Evolutionary conservation across 2,113 vertebrate genomes (phyloP), one percentile per base, ranked within the genome.

Genomic region (Choloepus hoffmanni): DNA sequence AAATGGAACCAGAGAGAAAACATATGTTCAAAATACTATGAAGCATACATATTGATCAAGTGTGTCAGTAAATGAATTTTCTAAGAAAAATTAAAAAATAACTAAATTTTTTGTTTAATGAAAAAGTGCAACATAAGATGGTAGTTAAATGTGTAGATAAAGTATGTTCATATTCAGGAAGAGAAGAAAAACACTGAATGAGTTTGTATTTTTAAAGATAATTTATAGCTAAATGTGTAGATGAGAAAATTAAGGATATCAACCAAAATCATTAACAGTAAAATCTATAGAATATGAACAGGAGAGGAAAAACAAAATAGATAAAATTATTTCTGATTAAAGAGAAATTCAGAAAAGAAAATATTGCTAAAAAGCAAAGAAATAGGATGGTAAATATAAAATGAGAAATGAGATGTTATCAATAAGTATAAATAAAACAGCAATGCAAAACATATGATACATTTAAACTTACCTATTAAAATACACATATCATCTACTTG

Each of bases 31-130:
- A 89, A 87, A 60, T 87, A 92, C 15, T 15, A 65, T 10, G 43
- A 94, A 92, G 18, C 45, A 82, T 15, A 36, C 28, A 63, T 83
- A 87, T 28, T 77, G 60, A 62, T 24, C 77, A 53, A 58, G 12
- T 36, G 5, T 72, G 33, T 60, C 53, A 65, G 40, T 78, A 92
- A 90, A 58, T 82, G 77, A 72, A 94, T 90, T 77, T 94, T 65
- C 33, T 26, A 43, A 60, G 28, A 33, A 58, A 85, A 77, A 40
- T 45, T 7, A 63, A 26, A 86, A 67, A 23, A 3, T 2, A 67
- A 15, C 30, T 48, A 40, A 24, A 68, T 26, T 68, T 62, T 85
- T n/a, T 53, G 28, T 74, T 92, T 82, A 89, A 55, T 63, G 36
- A 68, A 86, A 90, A 19, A 53, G 21, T 60, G 12, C 84, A 48